Evolutionary conservation across 2,113 vertebrate genomes (phyloP).

Genomic region (Esox niger): DNA sequence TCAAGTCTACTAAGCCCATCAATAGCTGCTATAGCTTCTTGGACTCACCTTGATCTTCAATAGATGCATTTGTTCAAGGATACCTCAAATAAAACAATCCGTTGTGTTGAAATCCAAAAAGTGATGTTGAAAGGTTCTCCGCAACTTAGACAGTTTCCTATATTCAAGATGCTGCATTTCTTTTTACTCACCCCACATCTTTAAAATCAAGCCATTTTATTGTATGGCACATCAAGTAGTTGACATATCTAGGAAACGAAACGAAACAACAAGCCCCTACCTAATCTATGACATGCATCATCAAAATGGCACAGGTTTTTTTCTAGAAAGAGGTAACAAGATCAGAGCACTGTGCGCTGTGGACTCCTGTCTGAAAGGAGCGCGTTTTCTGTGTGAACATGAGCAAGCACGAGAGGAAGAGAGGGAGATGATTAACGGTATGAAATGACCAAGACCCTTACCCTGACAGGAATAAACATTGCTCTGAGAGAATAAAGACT

Average conservation of each 20-base stretch:
- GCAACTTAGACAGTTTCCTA: background rate
- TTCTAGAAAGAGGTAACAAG: background rate
- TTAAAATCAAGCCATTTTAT: background rate
- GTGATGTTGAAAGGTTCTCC: background rate
- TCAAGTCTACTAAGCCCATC: no score
- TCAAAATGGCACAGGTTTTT: background rate
- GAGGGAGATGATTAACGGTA: background rate
- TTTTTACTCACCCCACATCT: background rate
- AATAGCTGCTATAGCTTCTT: background rate
- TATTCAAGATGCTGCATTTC: background rate
- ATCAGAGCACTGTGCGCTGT: background rate
- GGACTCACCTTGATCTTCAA: slow-evolving; percentile 44
- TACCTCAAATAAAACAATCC: background rate
- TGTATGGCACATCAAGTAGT: background rate
- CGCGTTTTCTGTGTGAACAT: background rate
- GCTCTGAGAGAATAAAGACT: no score
- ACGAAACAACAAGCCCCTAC: background rate
- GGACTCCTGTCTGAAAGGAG: background rate
- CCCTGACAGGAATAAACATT: slow-evolving; percentile 2
- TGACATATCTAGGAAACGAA: background rate
- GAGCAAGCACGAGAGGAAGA: background rate
- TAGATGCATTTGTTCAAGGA: background rate
- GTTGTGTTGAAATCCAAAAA: background rate
- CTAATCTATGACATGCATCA: background rate
- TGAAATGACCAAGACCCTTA: background rate